phyloP scores from a whole-genome alignment of 1,140 invertebrate species.

The Drosophila bocki region DNA sequence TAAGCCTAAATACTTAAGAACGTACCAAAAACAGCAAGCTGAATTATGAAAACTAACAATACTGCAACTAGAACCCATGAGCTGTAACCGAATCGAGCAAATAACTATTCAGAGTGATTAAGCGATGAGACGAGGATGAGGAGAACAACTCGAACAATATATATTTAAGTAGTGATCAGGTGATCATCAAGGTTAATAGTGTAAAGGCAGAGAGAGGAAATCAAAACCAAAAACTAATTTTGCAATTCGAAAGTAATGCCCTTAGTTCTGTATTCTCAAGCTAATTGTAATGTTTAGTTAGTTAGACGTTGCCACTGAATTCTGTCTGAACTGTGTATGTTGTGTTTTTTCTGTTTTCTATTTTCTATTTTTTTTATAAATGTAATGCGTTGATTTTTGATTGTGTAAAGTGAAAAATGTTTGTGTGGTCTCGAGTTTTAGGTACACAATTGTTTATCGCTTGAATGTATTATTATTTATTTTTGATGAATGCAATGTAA shows the following conservation, averaged over 20 bases:
- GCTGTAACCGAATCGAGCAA: constrained; percentile 66
- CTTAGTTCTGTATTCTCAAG: constrained; percentile 36
- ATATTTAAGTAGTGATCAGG: constrained; percentile 35
- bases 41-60: constrained; percentile 44
- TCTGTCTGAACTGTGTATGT: constrained; percentile 66
- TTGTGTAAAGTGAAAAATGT: constrained; percentile 47
- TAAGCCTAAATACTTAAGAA: constrained; percentile 78
- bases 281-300: constrained; percentile 37
- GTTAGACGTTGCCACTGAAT: constrained; percentile 46
- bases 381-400: constrained; percentile 49
- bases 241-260: constrained; percentile 41
- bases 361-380: constrained; percentile 54
- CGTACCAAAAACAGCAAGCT: constrained; percentile 68
- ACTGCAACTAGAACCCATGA: constrained; percentile 35
- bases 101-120: constrained; percentile 48
- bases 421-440: constrained; percentile 52
- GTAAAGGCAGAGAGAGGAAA: constrained; percentile 43
- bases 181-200: constrained; percentile 12
- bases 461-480: constrained; percentile 51
- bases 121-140: constrained; percentile 5
- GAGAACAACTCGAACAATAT: constrained; percentile 44
- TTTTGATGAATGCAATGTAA: constrained; percentile 44
- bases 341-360: constrained; percentile 18
- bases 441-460: constrained; percentile 37
- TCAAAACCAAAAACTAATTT: constrained; percentile 59